A percentile compares a stretch with the other conserved stretches of the same genome.
phyloP scores from a whole-genome alignment of 1,140 invertebrate genomes.

The Calephelis virginiensis region DNA sequence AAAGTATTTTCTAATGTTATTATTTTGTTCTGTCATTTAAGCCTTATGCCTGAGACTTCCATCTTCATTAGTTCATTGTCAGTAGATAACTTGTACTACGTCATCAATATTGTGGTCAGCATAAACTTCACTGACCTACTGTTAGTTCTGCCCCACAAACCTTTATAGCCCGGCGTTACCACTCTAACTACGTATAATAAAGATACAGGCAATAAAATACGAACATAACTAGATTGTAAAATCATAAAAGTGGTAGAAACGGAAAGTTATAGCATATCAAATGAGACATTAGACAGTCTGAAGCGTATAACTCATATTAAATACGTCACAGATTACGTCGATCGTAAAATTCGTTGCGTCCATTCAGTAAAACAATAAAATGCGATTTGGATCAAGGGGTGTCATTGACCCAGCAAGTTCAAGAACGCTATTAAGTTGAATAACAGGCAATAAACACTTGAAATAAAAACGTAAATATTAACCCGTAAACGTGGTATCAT shows the following conservation, averaged over 20 bases:
- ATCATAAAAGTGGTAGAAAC: slow-evolving; percentile 43
- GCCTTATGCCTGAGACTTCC: no score
- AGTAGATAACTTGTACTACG: no score
- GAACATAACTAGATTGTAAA: slow-evolving; percentile 23
- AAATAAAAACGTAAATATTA: slow-evolving; percentile 70
- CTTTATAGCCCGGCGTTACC: not conserved
- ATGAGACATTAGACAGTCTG: slow-evolving; percentile 49
- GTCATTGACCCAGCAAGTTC: slow-evolving; percentile 73
- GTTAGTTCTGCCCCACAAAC: no score
- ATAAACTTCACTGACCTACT: no score
- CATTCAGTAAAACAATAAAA: slow-evolving; percentile 74
- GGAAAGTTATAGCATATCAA: slow-evolving; percentile 55
- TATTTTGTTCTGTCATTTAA: no score
- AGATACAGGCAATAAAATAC: not conserved
- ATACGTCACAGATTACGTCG: slow-evolving; percentile 64
- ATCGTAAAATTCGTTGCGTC: slow-evolving; percentile 69
- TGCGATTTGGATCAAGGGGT: slow-evolving; percentile 72
- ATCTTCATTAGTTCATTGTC: no score
- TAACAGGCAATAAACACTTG: slow-evolving; percentile 66
- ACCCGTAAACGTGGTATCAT: slow-evolving; percentile 62
- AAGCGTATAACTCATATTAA: slow-evolving; percentile 52
- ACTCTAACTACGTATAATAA: not conserved
- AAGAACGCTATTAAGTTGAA: slow-evolving; percentile 72
- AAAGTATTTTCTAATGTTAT: no score
- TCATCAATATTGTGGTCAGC: no score